These are phyloP conservation scores for Thalassophryne amazonica DNA, from an alignment of 2,797 vertebrate genomes.

Conservation along the genomic window DNA sequence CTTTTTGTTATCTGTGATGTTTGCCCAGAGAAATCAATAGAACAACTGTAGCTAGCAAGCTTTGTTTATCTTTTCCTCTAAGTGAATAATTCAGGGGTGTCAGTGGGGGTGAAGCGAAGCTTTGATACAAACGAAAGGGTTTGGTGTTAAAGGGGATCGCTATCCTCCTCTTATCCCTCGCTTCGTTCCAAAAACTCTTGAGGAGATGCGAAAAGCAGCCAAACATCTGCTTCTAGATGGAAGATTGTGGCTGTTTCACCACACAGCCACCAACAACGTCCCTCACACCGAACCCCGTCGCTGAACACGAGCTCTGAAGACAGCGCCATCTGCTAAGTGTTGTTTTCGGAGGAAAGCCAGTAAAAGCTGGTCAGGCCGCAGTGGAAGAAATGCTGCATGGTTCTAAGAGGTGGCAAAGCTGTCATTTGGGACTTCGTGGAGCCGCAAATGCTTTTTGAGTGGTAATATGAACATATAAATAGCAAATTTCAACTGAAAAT, in stretches of 20 bases:
- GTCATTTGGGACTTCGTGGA: neutral
- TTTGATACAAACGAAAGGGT: conserved; percentile 58
- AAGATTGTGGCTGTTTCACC: conserved; percentile 21
- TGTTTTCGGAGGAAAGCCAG: conserved; percentile 20
- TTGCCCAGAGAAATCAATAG: conserved; percentile 68
- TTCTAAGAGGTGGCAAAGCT: conserved; percentile 11
- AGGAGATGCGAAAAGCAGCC: conserved; percentile 24
- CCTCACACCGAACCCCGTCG: conserved; percentile 29
- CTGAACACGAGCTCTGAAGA: conserved; percentile 22
- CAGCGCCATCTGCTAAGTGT: conserved; percentile 16
- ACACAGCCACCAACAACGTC: conserved; percentile 33
- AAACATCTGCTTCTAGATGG: conserved; percentile 6
- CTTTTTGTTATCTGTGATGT: conserved; percentile 65
- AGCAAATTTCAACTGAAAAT: no score
- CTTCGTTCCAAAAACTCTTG: conserved; percentile 4
- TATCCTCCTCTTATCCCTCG: conserved; percentile 8
- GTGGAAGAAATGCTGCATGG: neutral
- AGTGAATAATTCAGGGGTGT: conserved; percentile 72
- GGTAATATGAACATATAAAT: no score
- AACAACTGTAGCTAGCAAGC: conserved; percentile 61
- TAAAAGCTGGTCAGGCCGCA: neutral
- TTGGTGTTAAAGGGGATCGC: conserved; percentile 37
- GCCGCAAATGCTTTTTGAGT: neutral
- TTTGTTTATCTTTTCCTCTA: conserved; percentile 64
- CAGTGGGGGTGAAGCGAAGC: conserved; percentile 43